phyloP scores from a whole-genome alignment of 2,888 invertebrate species.

The Epirrhoe tristata region DNA sequence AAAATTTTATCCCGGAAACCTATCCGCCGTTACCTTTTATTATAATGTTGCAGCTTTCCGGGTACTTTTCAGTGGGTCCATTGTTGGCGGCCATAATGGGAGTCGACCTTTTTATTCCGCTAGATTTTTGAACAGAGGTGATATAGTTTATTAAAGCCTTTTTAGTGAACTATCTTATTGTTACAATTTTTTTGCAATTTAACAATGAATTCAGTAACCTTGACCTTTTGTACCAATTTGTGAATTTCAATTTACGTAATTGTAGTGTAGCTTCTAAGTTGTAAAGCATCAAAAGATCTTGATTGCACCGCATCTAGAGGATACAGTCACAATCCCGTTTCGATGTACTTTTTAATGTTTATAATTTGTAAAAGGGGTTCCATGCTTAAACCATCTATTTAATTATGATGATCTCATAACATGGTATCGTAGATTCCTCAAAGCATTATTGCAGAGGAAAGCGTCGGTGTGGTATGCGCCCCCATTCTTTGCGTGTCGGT shows the following conservation, averaged over 20 bases:
- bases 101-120: constrained; percentile 78
- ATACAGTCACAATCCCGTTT: no score
- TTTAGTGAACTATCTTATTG: constrained; percentile 31
- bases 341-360: no score
- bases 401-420: constrained; percentile 11
- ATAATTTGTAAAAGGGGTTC: no score
- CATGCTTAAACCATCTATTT: not conserved
- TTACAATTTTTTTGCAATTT: constrained; percentile 3
- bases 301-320: no score
- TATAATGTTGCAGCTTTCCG: constrained; percentile 81
- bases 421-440: constrained; percentile 16
- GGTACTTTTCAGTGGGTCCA: constrained; percentile 72
- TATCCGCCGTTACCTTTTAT: constrained; percentile 83
- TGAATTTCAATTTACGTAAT: not conserved
- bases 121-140: constrained; percentile 67
- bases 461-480: constrained; percentile 65
- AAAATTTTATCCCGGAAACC: constrained; percentile 82
- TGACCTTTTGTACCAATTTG: not conserved
- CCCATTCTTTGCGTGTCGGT: constrained; percentile 65
- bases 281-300: no score
- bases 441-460: constrained; percentile 35
- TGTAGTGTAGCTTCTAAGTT: no score
- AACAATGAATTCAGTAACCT: not conserved
- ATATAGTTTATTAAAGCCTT: constrained; percentile 32
- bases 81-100: constrained; percentile 76